Conservation (phyloP, 2,113 vertebrate species). For the Crotophaga sulcirostris region DNA sequence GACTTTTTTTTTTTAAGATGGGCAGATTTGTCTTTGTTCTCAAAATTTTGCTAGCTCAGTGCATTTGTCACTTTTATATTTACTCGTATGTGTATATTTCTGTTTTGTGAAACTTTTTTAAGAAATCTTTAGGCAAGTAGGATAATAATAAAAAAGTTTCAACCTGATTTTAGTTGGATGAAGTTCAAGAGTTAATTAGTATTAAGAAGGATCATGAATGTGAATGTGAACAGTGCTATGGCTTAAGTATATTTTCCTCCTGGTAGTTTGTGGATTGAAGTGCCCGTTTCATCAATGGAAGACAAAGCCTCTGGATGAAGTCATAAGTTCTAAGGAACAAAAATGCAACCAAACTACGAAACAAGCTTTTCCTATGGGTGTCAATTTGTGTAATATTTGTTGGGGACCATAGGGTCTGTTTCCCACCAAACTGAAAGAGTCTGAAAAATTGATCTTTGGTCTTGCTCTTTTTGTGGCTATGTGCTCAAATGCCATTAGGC, state of each 20-base stretch:
- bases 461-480: neutral
- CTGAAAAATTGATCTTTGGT: neutral
- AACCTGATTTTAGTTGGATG: neutral
- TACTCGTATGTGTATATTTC: neutral
- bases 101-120: neutral
- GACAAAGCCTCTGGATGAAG: neutral
- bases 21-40: neutral
- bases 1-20: neutral
- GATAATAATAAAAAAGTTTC: neutral
- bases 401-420: neutral
- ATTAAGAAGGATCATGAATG: neutral
- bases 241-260: neutral
- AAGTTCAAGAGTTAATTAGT: neutral
- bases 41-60: neutral
- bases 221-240: neutral
- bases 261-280: neutral
- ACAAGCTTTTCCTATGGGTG: neutral
- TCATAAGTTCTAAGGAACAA: neutral
- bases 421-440: neutral
- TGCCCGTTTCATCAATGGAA: neutral
- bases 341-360: neutral
- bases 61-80: neutral
- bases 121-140: neutral
- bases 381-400: neutral
- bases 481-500: neutral